These are phyloP conservation scores for Rynchops niger DNA, from an alignment of 2,113 vertebrate species.

Conservation along the genomic window DNA sequence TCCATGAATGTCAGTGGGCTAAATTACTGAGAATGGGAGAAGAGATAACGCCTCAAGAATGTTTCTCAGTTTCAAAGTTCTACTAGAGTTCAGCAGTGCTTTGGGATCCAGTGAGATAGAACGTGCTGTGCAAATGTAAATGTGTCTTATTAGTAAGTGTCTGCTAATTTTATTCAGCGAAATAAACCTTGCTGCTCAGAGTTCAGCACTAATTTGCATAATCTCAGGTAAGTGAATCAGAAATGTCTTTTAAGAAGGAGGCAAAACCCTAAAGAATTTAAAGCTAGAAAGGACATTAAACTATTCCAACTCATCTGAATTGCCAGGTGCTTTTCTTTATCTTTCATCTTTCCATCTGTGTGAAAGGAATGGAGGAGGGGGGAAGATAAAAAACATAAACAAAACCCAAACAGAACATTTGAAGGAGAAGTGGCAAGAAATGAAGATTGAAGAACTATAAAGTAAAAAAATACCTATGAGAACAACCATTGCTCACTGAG, in stretches of 20 bases:
- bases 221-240: constrained; percentile 38
- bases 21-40: background rate
- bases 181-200: constrained; percentile 30
- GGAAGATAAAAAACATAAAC: background rate
- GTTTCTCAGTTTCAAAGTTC: background rate
- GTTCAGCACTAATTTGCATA: constrained; percentile 21
- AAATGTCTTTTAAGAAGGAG: constrained; percentile 14
- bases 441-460: constrained; percentile 3
- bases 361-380: background rate
- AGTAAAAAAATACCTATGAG: background rate
- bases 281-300: background rate
- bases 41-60: background rate
- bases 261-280: constrained; percentile 4
- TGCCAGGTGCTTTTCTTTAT: background rate
- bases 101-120: constrained; percentile 8
- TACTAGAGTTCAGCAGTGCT: background rate
- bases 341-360: background rate
- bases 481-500: background rate
- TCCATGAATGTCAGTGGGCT: background rate
- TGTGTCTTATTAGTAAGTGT: background rate
- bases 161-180: constrained; percentile 51
- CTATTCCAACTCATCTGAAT: background rate
- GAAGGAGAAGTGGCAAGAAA: constrained; percentile 42
- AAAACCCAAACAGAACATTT: background rate
- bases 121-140: background rate